A percentile compares a stretch with the other conserved stretches of the same genome.
Evolutionary conservation across 2,113 vertebrate genomes (phyloP).

Genomic region (Periophthalmodon schlosseri): DNA sequence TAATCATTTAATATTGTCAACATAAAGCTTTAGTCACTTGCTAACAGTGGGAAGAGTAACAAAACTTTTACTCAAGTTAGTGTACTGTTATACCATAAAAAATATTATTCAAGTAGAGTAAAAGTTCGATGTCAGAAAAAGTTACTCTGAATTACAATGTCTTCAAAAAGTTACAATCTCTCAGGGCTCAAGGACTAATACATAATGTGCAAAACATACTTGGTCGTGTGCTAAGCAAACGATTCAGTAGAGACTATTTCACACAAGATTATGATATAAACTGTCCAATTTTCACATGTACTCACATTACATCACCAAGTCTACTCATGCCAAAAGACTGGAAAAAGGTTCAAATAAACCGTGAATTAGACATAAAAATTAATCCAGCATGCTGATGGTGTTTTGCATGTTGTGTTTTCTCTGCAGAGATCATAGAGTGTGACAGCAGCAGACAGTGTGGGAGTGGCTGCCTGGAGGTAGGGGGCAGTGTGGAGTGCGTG

Average conservation of each 20-base stretch:
- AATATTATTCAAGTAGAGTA: too few relatives aligned
- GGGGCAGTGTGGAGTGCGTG: constrained; percentile 80
- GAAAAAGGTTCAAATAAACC: background rate
- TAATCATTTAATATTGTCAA: too few relatives aligned
- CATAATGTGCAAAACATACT: too few relatives aligned
- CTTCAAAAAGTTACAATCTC: too few relatives aligned
- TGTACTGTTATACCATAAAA: too few relatives aligned
- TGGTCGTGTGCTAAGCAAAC: too few relatives aligned
- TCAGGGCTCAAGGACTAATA: too few relatives aligned
- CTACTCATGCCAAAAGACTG: constrained; percentile 3
- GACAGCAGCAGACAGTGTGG: constrained; percentile 77
- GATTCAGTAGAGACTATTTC: constrained; percentile 14
- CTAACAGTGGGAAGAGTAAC: too few relatives aligned
- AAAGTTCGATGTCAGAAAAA: too few relatives aligned
- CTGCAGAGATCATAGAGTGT: constrained; percentile 82
- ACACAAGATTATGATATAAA: constrained; percentile 18
- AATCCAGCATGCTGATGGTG: background rate
- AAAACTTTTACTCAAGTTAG: too few relatives aligned
- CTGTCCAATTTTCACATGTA: background rate
- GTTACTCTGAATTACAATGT: too few relatives aligned
- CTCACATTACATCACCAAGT: constrained; percentile 36
- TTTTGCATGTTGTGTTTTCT: background rate
- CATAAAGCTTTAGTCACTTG: too few relatives aligned
- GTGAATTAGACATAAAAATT: background rate
- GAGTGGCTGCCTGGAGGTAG: constrained; percentile 81